Evolutionary conservation across 30 jellyfish, hydroid and myxozoan species (phyloP).

Genomic region (Clytia hemisphaerica): DNA sequence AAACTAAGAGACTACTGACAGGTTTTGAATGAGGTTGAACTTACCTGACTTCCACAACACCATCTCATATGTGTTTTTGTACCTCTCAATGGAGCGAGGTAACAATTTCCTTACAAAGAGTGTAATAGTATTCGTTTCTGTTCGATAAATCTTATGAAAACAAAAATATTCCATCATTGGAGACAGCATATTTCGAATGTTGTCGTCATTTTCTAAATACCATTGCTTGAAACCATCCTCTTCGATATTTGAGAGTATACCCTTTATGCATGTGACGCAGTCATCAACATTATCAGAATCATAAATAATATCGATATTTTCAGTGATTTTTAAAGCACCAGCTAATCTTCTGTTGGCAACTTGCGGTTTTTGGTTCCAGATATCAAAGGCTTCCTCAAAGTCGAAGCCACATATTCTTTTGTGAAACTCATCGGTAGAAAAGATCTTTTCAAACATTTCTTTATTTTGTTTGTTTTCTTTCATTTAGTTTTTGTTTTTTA

Average conservation of each 20-base stretch:
- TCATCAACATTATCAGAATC: background rate
- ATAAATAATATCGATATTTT: background rate
- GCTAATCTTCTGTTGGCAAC: constrained; percentile 72
- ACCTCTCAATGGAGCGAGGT: constrained; percentile 48
- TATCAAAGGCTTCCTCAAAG: constrained; percentile 66
- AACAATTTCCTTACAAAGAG: constrained; percentile 34
- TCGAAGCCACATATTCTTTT: no score
- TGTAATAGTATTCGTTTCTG: background rate
- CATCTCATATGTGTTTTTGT: constrained; percentile 25
- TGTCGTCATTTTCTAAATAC: background rate
- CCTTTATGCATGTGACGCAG: background rate
- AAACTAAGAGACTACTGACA: no score
- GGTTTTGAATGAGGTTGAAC: no score
- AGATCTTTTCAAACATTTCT: no score
- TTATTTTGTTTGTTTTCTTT: no score
- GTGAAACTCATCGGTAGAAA: no score
- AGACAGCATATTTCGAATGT: background rate
- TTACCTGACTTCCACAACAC: no score
- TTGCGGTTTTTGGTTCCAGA: constrained; percentile 72
- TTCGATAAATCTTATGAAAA: no score
- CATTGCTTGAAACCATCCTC: background rate
- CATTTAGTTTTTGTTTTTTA: no score
- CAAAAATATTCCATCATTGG: no score
- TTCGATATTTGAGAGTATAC: background rate
- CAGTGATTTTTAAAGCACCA: constrained; percentile 51